phyloP scores from a whole-genome alignment of 2,113 vertebrate genomes.

The Morone saxatilis region DNA sequence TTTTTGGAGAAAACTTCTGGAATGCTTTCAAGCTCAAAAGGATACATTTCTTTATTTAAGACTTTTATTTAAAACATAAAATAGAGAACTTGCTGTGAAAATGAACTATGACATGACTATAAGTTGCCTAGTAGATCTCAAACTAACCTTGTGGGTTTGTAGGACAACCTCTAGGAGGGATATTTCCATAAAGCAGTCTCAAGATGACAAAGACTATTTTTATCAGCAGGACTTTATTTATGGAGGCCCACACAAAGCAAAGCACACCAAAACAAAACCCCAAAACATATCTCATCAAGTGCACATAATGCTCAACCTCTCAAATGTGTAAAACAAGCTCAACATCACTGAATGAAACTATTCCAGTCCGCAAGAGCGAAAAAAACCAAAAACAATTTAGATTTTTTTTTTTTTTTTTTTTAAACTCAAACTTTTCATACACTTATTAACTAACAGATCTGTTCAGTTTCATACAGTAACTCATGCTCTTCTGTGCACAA shows the following conservation, averaged over 20 bases:
- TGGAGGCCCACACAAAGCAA: constrained; percentile 39
- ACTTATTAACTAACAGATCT: neutral
- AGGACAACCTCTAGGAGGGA: no score
- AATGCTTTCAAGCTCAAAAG: neutral
- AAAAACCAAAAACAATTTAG: neutral
- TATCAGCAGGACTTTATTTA: constrained; percentile 57
- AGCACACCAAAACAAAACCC: constrained; percentile 43
- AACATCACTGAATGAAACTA: neutral
- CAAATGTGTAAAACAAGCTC: constrained; percentile 4
- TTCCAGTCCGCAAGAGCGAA: constrained; percentile 1
- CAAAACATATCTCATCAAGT: constrained; percentile 10
- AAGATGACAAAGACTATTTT: constrained; percentile 7
- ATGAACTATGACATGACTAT: neutral
- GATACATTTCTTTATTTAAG: no score
- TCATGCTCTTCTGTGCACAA: constrained; percentile 26
- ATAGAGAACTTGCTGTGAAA: neutral
- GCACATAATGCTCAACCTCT: constrained; percentile 27
- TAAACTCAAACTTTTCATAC: neutral
- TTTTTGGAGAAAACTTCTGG: no score
- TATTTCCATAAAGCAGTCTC: neutral
- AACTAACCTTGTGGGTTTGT: neutral
- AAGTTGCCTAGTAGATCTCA: neutral
- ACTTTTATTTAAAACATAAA: neutral
- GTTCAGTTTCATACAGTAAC: constrained; percentile 15
- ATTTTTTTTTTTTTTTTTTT: no score